Percentiles rank a stretch among this genome's conserved stretches.
Conservation (phyloP, 1,140 invertebrate species). For the Zaprionus davidi region DNA sequence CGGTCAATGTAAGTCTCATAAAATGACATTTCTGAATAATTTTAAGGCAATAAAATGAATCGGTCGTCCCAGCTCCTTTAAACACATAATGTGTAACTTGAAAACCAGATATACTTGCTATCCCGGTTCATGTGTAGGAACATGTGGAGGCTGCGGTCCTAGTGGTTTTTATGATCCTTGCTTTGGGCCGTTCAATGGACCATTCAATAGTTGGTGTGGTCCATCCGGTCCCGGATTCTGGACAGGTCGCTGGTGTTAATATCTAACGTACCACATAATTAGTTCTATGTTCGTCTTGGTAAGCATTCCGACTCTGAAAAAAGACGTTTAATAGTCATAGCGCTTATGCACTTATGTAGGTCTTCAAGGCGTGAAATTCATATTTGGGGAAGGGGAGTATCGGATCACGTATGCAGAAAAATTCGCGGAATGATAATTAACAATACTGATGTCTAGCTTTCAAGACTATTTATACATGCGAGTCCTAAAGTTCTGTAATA, state of each 20-base stretch:
- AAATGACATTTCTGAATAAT: neutral
- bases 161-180: constrained; percentile 59
- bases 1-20: constrained; percentile 6
- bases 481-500: neutral
- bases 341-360: neutral
- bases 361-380: neutral
- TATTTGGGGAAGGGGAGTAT: constrained; percentile 1
- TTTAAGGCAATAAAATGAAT: neutral
- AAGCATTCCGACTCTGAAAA: too few species aligned
- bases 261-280: neutral
- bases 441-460: constrained; percentile 5
- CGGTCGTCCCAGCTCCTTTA: neutral
- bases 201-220: constrained; percentile 52
- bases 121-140: constrained; percentile 34
- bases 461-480: constrained; percentile 29
- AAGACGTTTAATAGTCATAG: neutral
- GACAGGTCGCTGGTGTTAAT: constrained; percentile 43
- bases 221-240: constrained; percentile 49
- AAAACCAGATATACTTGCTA: constrained; percentile 44
- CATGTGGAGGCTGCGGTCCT: constrained; percentile 49
- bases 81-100: constrained; percentile 37
- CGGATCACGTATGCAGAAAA: constrained; percentile 31
- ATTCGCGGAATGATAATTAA: constrained; percentile 22
- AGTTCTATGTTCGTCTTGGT: neutral
- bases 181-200: constrained; percentile 49